Conservation (phyloP, 2,888 invertebrate species). For the Drosophila nr. fundita region DNA sequence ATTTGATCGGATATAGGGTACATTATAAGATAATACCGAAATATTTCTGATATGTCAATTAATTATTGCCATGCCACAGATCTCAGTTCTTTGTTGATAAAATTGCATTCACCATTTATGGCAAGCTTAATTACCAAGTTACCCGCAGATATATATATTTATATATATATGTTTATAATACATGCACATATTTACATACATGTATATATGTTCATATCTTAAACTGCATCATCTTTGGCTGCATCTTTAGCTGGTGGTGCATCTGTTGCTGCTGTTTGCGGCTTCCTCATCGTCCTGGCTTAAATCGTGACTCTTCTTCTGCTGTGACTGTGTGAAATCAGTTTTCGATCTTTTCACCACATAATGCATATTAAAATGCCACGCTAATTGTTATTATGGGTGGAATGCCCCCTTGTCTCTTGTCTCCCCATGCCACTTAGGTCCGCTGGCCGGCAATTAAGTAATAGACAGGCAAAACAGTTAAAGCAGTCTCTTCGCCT, state of each 20-base stretch:
- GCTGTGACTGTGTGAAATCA: slow-evolving; percentile 59
- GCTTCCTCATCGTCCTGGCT: slow-evolving; percentile 52
- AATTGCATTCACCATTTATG: neutral
- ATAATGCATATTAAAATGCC: slow-evolving; percentile 82
- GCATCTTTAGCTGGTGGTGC: neutral
- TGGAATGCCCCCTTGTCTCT: slow-evolving; percentile 28
- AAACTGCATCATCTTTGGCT: slow-evolving; percentile 5
- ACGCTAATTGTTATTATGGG: slow-evolving; percentile 78
- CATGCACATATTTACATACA: neutral
- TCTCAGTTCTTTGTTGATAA: neutral
- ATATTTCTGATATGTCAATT: slow-evolving; percentile 1
- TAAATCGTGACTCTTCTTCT: slow-evolving; percentile 60
- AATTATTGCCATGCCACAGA: neutral
- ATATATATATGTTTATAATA: neutral
- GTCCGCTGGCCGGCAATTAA: slow-evolving; percentile 66
- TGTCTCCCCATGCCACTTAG: slow-evolving; percentile 1
- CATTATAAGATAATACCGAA: neutral
- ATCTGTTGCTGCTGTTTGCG: slow-evolving; percentile 20
- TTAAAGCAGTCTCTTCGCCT: slow-evolving; percentile 26
- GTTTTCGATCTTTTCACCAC: slow-evolving; percentile 74
- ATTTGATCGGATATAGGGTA: neutral
- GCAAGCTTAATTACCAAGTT: slow-evolving; percentile 9
- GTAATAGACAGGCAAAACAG: slow-evolving; percentile 71
- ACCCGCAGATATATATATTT: neutral
- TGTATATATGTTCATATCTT: neutral